These are phyloP conservation scores for Paralichthys olivaceus DNA, from an alignment of 2,113 vertebrate species.

Conservation along the genomic window DNA sequence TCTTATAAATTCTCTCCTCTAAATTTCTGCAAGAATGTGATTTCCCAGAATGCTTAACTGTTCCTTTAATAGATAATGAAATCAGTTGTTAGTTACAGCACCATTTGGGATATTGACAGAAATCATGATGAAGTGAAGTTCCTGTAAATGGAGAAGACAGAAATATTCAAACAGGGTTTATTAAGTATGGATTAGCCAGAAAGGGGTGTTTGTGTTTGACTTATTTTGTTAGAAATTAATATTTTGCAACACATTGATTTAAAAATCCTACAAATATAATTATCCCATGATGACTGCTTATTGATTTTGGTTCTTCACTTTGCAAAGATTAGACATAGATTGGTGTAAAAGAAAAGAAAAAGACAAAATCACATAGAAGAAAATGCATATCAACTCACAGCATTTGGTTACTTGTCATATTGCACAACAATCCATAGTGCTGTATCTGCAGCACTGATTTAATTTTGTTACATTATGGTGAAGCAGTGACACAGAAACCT, in stretches of 20 bases:
- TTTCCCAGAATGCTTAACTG: not conserved
- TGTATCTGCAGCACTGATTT: no score
- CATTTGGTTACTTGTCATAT: not conserved
- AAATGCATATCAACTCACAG: not conserved
- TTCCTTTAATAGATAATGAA: not conserved
- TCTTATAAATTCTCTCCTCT: not conserved
- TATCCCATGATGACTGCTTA: not conserved
- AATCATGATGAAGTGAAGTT: not conserved
- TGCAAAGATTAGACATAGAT: not conserved
- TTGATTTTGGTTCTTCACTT: not conserved
- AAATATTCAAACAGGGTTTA: not conserved
- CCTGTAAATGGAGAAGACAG: not conserved
- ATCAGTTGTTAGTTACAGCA: not conserved
- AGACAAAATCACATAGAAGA: not conserved
- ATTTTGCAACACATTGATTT: not conserved
- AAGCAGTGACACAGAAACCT: not conserved
- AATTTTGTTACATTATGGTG: not conserved
- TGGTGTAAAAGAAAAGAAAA: not conserved
- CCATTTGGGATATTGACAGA: not conserved
- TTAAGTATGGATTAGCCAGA: not conserved
- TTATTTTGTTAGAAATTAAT: not conserved
- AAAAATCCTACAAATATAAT: conserved; percentile 1
- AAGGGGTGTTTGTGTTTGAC: not conserved
- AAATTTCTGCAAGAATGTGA: not conserved
- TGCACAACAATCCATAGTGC: no score